Base-by-base conservation (phyloP, 2,888 invertebrate genomes). In the Cistogaster globosa region DNA sequence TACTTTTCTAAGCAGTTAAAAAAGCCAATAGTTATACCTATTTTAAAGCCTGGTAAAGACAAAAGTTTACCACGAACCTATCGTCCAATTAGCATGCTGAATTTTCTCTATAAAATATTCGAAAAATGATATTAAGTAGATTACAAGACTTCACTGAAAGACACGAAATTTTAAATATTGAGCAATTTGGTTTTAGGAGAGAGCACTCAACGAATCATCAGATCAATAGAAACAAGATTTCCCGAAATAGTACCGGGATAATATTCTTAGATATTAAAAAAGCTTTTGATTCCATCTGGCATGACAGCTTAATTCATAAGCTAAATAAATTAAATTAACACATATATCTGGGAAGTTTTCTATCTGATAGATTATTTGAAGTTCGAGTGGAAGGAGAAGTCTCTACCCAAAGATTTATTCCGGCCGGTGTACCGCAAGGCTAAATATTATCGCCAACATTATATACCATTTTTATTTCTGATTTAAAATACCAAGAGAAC, bases 391-490 rank as follows among this genome's bases (percentile, higher is more conserved):
- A 4, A 14, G 38, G 8, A 11, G n/a, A 16, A 16, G 8, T 9
- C 1, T 68, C 68, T 14, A 20, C 36, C 14, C n/a, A 38, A 14
- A 38, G 38, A 20, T 14, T 8, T 0, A 65, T 45, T 5, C 26
- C 55, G 0, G 65, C 65, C 3, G 57, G 57, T 16, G 65, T 57
- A 9, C 65, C 75, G 1, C 57, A 67, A 36, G 76, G 67, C 6
- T 48, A 67, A 14, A 11, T 76, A 7, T n/a, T n/a, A n/a, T n/a
- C n/a, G n/a, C n/a, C n/a, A n/a, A n/a, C n/a, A n/a, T 36, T 76
- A 5, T 45, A 38, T 11, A 12, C 45, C 9, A 45, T 16, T 16
- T 45, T 14, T 16, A 45, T 12, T 12, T 45, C 38, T 7, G 7
- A 38, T 11, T 45, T 45, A 45, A 16, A 45, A 45, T 14, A 16